Conservation (phyloP, 64 coral and sea anemone species). For the Porites lutea region DNA sequence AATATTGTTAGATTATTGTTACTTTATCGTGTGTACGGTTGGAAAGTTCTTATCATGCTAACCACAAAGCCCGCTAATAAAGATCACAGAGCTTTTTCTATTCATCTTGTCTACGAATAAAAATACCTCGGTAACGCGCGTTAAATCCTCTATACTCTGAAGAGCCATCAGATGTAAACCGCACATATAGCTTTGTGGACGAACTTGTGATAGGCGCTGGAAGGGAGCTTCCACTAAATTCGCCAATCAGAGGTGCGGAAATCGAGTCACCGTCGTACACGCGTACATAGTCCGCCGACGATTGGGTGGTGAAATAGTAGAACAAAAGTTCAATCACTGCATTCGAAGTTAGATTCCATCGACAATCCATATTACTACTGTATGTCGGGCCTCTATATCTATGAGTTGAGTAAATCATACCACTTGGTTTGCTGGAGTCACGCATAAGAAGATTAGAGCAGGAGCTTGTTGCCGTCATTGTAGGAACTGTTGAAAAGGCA, state of each 20-base stretch:
- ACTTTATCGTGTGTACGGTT: too few species aligned
- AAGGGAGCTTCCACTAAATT: slow-evolving; percentile 19
- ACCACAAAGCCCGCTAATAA: too few species aligned
- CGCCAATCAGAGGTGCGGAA: not conserved
- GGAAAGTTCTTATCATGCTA: too few species aligned
- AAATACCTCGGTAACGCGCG: slow-evolving; percentile 8
- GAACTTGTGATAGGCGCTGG: slow-evolving; percentile 17
- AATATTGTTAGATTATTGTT: too few species aligned
- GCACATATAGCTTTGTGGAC: not conserved
- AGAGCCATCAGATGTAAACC: slow-evolving; percentile 26
- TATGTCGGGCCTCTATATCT: not conserved
- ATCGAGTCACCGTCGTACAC: slow-evolving; percentile 31
- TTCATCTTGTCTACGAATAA: not conserved
- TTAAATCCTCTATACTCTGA: not conserved
- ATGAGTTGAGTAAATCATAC: not conserved
- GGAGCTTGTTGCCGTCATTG: not conserved
- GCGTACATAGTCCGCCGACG: not conserved
- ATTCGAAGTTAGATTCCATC: slow-evolving; percentile 44
- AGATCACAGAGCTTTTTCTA: too few species aligned
- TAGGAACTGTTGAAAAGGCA: not conserved
- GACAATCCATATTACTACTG: slow-evolving; percentile 15
- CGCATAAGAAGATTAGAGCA: not conserved
- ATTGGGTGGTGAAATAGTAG: not conserved
- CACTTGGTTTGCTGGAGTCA: not conserved
- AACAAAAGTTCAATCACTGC: slow-evolving; percentile 12